phyloP scores from a whole-genome alignment of 1,140 invertebrate genomes.

The Diabrotica virgifera region DNA sequence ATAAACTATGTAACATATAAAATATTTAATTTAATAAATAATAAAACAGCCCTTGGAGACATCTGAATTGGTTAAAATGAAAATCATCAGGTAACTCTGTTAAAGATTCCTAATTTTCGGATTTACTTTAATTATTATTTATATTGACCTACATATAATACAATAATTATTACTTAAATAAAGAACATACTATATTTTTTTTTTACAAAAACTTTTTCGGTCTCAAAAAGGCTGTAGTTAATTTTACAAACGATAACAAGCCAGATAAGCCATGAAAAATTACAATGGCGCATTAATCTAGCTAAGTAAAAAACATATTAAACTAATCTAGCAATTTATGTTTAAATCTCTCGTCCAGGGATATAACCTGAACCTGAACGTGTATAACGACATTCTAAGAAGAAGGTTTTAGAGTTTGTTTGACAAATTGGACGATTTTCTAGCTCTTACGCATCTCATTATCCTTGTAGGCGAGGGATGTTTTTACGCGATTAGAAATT shows the following conservation, averaged over 20 bases:
- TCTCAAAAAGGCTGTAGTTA: too few relatives aligned
- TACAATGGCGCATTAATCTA: constrained; percentile 4
- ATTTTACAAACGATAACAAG: background rate
- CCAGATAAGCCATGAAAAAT: constrained; percentile 10
- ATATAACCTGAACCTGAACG: constrained; percentile 6
- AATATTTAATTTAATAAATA: too few relatives aligned
- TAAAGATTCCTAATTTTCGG: too few relatives aligned
- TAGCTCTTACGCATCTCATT: constrained; percentile 18
- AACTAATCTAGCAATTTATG: constrained; percentile 16
- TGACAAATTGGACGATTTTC: constrained; percentile 17
- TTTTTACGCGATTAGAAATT: constrained; percentile 17
- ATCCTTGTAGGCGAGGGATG: constrained; percentile 7
- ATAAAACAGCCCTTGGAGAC: too few relatives aligned
- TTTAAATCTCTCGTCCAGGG: constrained; percentile 10
- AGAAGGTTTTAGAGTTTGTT: constrained; percentile 9
- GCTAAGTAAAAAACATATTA: constrained; percentile 2
- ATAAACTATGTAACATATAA: too few relatives aligned
- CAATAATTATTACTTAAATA: too few relatives aligned
- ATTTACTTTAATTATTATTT: too few relatives aligned
- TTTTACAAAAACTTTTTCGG: too few relatives aligned
- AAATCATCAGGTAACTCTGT: too few relatives aligned
- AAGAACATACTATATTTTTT: too few relatives aligned
- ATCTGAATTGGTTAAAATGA: too few relatives aligned
- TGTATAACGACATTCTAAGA: constrained; percentile 14
- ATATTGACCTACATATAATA: too few relatives aligned